A percentile compares a stretch with the other conserved stretches of the same genome.
These are phyloP conservation scores for Scolopax bukidnonensis DNA, from an alignment of 2,797 vertebrate genomes.

Conservation along the genomic window DNA sequence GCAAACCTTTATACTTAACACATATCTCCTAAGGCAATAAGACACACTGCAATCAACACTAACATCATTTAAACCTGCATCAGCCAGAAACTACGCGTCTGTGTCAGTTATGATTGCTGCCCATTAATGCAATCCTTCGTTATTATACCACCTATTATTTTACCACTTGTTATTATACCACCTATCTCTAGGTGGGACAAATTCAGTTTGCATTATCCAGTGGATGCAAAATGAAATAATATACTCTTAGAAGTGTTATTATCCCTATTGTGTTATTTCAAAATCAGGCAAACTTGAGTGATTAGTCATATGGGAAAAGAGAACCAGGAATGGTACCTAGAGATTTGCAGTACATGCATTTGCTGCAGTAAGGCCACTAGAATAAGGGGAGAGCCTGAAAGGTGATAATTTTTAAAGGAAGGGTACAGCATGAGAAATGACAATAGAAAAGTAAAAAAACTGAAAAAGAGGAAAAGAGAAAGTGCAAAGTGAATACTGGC, in stretches of 20 bases:
- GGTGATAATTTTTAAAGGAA: not conserved
- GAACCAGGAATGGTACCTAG: not conserved
- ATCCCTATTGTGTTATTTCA: not conserved
- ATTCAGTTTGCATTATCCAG: not conserved
- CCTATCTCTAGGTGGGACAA: not conserved
- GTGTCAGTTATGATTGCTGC: conserved; percentile 10
- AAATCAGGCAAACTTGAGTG: not conserved
- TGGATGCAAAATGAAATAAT: not conserved
- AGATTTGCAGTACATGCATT: not conserved
- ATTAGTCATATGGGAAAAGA: not conserved
- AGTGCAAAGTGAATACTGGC: conserved; percentile 3
- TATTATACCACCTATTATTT: conserved; percentile 33
- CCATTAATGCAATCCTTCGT: conserved; percentile 20
- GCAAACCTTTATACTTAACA: conserved; percentile 47
- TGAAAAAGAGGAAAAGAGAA: not conserved
- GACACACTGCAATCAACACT: conserved; percentile 42
- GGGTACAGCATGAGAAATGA: not conserved
- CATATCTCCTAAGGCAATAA: conserved; percentile 32
- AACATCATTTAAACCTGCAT: conserved; percentile 39
- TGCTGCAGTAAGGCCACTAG: not conserved
- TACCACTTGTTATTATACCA: conserved; percentile 15
- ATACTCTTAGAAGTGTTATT: not conserved
- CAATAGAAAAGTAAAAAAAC: not conserved
- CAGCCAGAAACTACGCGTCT: not conserved
- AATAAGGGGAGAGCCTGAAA: not conserved